phyloP scores from a whole-genome alignment of 2,113 vertebrate species.

The Nycticryphes semicollaris region DNA sequence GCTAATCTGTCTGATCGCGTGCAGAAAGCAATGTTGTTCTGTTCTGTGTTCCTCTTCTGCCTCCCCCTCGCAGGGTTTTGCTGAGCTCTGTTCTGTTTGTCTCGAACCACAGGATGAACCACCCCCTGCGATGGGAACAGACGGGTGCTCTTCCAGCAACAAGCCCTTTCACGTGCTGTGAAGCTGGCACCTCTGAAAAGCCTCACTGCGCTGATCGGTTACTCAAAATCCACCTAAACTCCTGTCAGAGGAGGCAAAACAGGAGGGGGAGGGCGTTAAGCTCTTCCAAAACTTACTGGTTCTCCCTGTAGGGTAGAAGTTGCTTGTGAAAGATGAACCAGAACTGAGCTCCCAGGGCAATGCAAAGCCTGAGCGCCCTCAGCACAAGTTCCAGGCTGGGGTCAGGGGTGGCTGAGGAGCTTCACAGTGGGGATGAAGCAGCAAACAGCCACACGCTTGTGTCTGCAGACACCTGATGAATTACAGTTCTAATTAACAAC shows the following conservation, averaged over 20 bases:
- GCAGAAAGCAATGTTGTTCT: background rate
- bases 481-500: background rate
- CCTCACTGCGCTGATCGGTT: background rate
- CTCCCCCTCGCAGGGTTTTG: background rate
- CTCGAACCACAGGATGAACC: background rate
- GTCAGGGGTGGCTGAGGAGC: background rate
- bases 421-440: background rate
- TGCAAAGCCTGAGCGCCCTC: background rate
- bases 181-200: background rate
- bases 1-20: background rate
- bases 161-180: no score
- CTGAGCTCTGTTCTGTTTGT: background rate
- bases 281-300: background rate
- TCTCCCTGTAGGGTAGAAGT: background rate
- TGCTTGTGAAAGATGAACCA: background rate
- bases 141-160: fast-evolving
- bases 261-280: background rate
- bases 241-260: background rate
- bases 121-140: background rate
- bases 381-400: background rate
- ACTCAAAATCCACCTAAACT: background rate
- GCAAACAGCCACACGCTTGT: background rate
- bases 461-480: background rate
- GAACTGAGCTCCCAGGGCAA: fast-evolving
- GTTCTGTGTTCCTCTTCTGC: background rate